phyloP scores from a whole-genome alignment of 2,113 vertebrate genomes.

The Symphodus melops region DNA sequence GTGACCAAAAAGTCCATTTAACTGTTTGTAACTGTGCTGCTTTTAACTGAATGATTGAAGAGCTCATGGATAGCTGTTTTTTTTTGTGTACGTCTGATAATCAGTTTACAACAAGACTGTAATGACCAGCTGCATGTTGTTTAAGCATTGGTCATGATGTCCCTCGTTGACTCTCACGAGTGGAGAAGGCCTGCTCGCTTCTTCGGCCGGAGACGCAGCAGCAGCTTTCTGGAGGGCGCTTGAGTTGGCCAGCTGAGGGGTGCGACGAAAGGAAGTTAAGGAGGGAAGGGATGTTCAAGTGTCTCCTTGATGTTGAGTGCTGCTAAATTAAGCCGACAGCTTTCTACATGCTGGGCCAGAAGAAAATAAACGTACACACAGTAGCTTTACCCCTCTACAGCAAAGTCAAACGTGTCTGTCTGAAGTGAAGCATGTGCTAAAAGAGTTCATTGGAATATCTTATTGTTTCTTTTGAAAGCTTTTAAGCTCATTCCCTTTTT shows the following conservation, averaged over 20 bases:
- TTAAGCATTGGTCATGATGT: background rate
- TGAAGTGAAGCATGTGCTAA: background rate
- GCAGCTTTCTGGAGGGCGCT: conserved; percentile 31
- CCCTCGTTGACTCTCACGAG: conserved; percentile 7
- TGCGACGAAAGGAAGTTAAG: conserved; percentile 69
- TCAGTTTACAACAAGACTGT: no score
- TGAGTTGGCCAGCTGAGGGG: conserved; percentile 47
- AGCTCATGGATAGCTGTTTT: no score
- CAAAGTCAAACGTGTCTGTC: background rate
- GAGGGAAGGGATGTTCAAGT: conserved; percentile 70
- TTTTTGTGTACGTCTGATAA: no score
- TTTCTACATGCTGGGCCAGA: conserved; percentile 44
- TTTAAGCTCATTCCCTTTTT: background rate
- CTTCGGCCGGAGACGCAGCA: conserved; percentile 17
- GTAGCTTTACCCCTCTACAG: conserved; percentile 17
- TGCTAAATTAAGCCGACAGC: conserved; percentile 73
- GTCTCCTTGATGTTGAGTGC: conserved; percentile 75
- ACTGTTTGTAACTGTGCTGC: no score
- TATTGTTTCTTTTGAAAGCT: background rate
- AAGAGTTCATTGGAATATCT: background rate
- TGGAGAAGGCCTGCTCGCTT: conserved; percentile 12
- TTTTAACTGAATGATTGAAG: no score
- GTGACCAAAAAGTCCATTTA: no score
- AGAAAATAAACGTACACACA: conserved; percentile 54
- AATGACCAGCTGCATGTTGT: no score